phyloP scores from a whole-genome alignment of 2,888 invertebrate species.

The Suillia variegata region DNA sequence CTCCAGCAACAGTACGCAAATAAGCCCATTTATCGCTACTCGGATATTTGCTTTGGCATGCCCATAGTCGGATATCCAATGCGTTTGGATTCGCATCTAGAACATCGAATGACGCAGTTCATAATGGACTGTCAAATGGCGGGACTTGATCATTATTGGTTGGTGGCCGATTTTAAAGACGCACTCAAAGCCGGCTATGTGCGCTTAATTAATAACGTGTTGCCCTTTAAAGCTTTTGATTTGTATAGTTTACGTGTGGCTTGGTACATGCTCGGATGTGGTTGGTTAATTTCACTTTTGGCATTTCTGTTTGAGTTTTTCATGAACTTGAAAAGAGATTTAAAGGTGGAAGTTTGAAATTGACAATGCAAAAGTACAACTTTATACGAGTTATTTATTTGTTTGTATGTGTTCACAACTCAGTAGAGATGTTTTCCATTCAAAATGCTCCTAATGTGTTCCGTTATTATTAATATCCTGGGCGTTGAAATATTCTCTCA shows the following conservation, averaged over 20 bases:
- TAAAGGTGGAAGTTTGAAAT: no score
- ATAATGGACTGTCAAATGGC: slow-evolving; percentile 39
- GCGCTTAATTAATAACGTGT: slow-evolving; percentile 38
- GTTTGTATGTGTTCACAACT: no score
- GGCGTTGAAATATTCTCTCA: no score
- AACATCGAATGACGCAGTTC: slow-evolving; percentile 35
- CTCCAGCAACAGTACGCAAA: slow-evolving; percentile 48
- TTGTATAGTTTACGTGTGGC: slow-evolving; percentile 37
- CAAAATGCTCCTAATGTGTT: no score
- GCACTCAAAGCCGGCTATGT: slow-evolving; percentile 39
- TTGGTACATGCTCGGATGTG: slow-evolving; percentile 34
- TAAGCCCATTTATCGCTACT: slow-evolving; percentile 43
- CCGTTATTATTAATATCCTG: no score
- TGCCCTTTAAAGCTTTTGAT: slow-evolving; percentile 38
- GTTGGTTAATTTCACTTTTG: slow-evolving; percentile 33
- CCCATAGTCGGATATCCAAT: slow-evolving; percentile 43
- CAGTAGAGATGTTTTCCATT: no score
- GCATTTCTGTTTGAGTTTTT: slow-evolving; percentile 25
- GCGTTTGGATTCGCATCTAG: slow-evolving; percentile 42
- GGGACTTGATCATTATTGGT: slow-evolving; percentile 37
- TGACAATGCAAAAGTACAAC: no score
- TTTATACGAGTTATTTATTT: no score
- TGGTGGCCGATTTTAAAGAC: slow-evolving; percentile 38
- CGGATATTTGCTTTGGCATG: slow-evolving; percentile 46
- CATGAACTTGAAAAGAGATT: not conserved